Base-by-base conservation (phyloP, 2,797 vertebrate genomes). In the Novumbra hubbsi region DNA sequence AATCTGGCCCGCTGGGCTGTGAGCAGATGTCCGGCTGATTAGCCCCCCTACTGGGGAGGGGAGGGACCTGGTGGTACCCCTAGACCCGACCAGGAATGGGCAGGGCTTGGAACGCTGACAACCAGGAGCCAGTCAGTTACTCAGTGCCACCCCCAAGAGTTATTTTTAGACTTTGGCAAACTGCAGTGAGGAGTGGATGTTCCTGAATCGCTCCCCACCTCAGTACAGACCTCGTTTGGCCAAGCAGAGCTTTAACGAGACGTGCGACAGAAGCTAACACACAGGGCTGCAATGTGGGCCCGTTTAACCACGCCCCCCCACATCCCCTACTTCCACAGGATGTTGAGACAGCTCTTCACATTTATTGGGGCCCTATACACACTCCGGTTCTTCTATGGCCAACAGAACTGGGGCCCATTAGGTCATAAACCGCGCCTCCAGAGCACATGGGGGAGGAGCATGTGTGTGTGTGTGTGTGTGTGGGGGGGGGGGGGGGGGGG, bases 1-100 rank as follows among this genome's bases (percentile, higher is more conserved):
- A 91, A 92, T 90, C 89, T 86, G 80, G 72, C 75, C 84, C 81
- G 76, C 86, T 77, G 81, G 85, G 79, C 76, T 84, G 73, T 2
- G 71, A 88, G 87, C 87, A 90, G 87, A 89, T 86, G 89, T 90
- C 77, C 73, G 72, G 75, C 87, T 80, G 85, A 90, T 92, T 89
- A 90, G 84, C 78, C 87, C 62, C 63, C 60, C 38, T 27, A 11
- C 27, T n/a, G 6, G 68, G 41, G 15, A 41, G 63, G 30, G 21
- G 68, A 28, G 28, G 27, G 41, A 45, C 11, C 41, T 8, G 41
- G 41, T 7, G 6, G 41, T 45, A 45, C 41, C 11, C 41, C 41
- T 9, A n/a, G 65, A 19, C 9, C 50, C 4, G 50, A 16, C 16
- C 65, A 11, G 9, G 38, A 41, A 19, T 5, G 34, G 8, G 15